Evolutionary conservation across 1,140 invertebrate species (phyloP).

Genomic region (Idris sp.): DNA sequence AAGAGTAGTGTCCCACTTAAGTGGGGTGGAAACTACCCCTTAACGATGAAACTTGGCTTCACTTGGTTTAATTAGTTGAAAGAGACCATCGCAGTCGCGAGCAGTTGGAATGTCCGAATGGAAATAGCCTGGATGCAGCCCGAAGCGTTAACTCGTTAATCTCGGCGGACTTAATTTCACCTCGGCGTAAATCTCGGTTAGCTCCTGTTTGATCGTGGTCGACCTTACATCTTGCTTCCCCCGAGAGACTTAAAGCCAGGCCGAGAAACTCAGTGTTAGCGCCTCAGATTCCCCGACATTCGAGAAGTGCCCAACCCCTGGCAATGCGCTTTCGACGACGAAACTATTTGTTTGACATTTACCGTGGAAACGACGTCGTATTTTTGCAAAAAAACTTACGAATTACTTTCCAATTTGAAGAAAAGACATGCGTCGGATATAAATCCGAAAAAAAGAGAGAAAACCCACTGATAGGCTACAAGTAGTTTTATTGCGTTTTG

Average conservation of each 20-base stretch:
- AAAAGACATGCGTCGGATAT: conserved; percentile 8
- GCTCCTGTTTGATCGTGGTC: conserved; percentile 63
- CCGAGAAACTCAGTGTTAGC: conserved; percentile 35
- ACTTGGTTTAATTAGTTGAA: conserved; percentile 55
- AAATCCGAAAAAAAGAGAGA: too few relatives aligned
- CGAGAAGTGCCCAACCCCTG: conserved; percentile 1
- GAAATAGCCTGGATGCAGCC: conserved; percentile 53
- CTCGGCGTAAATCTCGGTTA: conserved; percentile 62
- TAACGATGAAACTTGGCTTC: conserved; percentile 30
- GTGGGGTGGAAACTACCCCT: conserved; percentile 15
- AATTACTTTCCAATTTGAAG: conserved; percentile 55
- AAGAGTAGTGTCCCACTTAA: conserved; percentile 37
- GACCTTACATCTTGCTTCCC: conserved; percentile 59
- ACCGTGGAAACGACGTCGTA: conserved; percentile 34
- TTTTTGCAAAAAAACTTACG: conserved; percentile 35
- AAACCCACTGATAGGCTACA: neutral
- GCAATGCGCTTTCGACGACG: conserved; percentile 16
- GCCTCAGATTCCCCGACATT: conserved; percentile 15
- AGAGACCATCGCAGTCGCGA: conserved; percentile 33
- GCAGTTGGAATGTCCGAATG: conserved; percentile 54
- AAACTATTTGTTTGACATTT: conserved; percentile 43
- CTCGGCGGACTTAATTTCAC: conserved; percentile 61
- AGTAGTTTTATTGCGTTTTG: conserved; percentile 13
- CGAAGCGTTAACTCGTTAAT: conserved; percentile 64
- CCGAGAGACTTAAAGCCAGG: conserved; percentile 46